Conservation (phyloP, 1,140 invertebrate species). For the Heliconius himera region DNA sequence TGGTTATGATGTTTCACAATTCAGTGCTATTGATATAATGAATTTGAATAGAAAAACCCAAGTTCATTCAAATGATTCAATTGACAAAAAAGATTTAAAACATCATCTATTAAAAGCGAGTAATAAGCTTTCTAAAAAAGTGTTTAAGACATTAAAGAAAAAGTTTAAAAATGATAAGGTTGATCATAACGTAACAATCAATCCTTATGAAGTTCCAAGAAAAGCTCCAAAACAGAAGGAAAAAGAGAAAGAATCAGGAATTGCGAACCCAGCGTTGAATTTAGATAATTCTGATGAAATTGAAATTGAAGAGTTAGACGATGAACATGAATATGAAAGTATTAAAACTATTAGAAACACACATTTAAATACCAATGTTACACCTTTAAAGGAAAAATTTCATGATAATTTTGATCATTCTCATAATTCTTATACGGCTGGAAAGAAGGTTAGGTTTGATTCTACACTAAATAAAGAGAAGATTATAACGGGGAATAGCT, state of each 20-base stretch:
- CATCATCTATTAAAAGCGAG: conserved; percentile 64
- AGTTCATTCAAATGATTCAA: conserved; percentile 62
- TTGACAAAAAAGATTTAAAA: conserved; percentile 65
- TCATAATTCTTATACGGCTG: conserved; percentile 60
- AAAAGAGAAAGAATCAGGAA: conserved; percentile 61
- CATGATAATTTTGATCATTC: conserved; percentile 58
- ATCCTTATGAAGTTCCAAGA: conserved; percentile 77
- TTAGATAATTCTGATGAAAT: conserved; percentile 78
- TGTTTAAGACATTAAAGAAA: conserved; percentile 77
- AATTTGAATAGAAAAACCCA: conserved; percentile 67
- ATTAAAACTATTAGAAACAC: conserved; percentile 74
- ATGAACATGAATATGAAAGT: conserved; percentile 73
- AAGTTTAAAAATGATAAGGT: conserved; percentile 77
- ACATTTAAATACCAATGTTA: conserved; percentile 70
- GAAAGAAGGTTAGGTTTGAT: conserved; percentile 80
- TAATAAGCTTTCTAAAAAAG: conserved; percentile 75
- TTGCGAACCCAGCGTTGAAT: conserved; percentile 76
- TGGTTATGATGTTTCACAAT: conserved; percentile 74
- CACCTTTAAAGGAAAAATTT: conserved; percentile 65
- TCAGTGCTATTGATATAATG: conserved; percentile 74
- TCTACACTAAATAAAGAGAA: conserved; percentile 78
- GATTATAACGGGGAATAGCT: conserved; percentile 78
- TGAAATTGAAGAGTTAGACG: conserved; percentile 73
- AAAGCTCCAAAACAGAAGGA: conserved; percentile 64
- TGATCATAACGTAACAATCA: conserved; percentile 60